phyloP scores from a whole-genome alignment of 2,888 invertebrate genomes.

The Tetragonula carbonaria region DNA sequence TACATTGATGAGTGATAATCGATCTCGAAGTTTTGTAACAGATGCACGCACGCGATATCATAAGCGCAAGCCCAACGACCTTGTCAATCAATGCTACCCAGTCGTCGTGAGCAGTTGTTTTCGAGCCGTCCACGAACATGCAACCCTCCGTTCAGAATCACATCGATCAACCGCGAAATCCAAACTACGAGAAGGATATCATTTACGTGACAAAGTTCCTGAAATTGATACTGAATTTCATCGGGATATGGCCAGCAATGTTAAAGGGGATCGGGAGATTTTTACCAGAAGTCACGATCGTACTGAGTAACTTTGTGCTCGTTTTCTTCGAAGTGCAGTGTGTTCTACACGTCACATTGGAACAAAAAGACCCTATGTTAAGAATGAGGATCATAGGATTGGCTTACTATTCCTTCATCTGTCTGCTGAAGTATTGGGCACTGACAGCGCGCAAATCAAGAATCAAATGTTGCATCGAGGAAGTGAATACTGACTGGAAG shows the following conservation, averaged over 20 bases:
- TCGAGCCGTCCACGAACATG: background rate
- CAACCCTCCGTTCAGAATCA: no score
- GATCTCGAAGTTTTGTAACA: background rate
- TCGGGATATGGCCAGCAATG: conserved; percentile 51
- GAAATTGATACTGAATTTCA: conserved; percentile 61
- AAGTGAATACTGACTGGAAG: conserved; percentile 66
- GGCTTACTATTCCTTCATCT: conserved; percentile 63
- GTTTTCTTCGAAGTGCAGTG: conserved; percentile 68
- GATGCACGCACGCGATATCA: background rate
- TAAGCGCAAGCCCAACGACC: conserved; percentile 13
- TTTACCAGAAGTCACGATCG: conserved; percentile 18
- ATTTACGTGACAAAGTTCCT: conserved; percentile 48
- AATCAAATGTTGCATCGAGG: no score
- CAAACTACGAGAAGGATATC: conserved; percentile 23
- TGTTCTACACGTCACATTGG: conserved; percentile 59
- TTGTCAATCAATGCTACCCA: conserved; percentile 42
- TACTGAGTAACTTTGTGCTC: conserved; percentile 45
- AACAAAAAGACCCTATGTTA: conserved; percentile 54
- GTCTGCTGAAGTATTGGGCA: conserved; percentile 32
- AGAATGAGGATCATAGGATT: conserved; percentile 66
- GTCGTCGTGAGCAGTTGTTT: conserved; percentile 27
- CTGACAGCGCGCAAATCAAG: no score
- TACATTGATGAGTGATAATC: background rate
- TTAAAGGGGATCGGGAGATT: background rate
- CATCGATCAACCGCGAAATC: background rate